Percentiles rank a stretch among this genome's conserved stretches.
These are phyloP conservation scores for Periparus ater DNA, from an alignment of 2,797 vertebrate species.

Conservation along the genomic window DNA sequence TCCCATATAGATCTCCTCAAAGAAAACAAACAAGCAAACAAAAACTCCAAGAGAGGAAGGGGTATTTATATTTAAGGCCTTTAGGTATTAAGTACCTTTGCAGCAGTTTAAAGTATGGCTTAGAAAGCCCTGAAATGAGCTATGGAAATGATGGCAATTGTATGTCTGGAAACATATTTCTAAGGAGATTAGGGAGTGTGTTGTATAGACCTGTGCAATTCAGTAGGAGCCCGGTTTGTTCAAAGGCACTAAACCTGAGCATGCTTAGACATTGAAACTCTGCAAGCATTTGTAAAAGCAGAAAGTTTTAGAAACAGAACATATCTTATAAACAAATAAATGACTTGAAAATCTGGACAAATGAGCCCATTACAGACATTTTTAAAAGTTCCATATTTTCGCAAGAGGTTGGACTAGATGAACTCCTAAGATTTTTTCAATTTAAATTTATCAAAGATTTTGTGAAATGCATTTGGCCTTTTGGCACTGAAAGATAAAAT, in stretches of 20 bases:
- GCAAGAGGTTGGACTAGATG: background rate
- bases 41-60: background rate
- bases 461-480: background rate
- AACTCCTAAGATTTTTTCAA: background rate
- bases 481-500: background rate
- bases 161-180: background rate
- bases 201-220: background rate
- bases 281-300: background rate
- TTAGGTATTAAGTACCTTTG: background rate
- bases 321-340: background rate
- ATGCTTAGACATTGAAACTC: background rate
- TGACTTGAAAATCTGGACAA: background rate
- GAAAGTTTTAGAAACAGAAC: background rate
- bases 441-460: constrained; percentile 3
- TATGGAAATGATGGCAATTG: background rate
- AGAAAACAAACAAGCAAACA: background rate
- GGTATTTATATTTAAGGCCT: background rate
- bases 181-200: background rate
- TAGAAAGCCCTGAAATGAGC: background rate
- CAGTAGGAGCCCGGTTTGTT: background rate
- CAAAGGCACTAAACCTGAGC: background rate
- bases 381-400: background rate
- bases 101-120: background rate
- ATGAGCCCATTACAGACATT: background rate
- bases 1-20: background rate